Conservation (phyloP, 2,113 vertebrate species). For the Tragulus kanchil region DNA sequence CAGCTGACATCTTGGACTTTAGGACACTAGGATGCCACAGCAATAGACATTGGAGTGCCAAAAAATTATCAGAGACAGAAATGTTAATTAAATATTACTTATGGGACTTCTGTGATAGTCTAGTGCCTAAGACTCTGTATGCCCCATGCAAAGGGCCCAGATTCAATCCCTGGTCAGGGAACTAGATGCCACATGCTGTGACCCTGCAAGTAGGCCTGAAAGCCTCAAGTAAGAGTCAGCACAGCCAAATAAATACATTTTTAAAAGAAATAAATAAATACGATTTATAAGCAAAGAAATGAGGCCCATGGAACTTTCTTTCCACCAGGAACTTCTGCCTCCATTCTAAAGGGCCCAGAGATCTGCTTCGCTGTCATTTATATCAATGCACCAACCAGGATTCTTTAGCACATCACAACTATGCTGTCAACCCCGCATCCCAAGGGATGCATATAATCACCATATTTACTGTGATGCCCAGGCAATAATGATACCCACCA, state of each 20-base stretch:
- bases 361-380: conserved; percentile 60
- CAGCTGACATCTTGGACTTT: background rate
- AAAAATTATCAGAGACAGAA: background rate
- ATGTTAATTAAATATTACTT: background rate
- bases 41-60: background rate
- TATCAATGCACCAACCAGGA: conserved; percentile 25
- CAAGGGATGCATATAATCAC: conserved; percentile 77
- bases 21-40: background rate
- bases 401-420: conserved; percentile 65
- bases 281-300: conserved; percentile 32
- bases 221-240: background rate
- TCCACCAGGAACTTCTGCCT: background rate
- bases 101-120: background rate
- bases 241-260: background rate
- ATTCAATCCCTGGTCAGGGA: background rate
- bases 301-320: background rate
- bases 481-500: conserved; percentile 73
- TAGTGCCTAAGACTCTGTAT: background rate
- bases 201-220: background rate
- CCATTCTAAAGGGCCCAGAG: conserved; percentile 34
- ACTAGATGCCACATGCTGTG: background rate
- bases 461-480: conserved; percentile 76
- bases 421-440: conserved; percentile 76
- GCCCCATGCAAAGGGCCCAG: background rate
- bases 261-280: background rate